These are phyloP conservation scores for Margaritifera margaritifera DNA, from an alignment of 2,888 invertebrate genomes.

Conservation along the genomic window DNA sequence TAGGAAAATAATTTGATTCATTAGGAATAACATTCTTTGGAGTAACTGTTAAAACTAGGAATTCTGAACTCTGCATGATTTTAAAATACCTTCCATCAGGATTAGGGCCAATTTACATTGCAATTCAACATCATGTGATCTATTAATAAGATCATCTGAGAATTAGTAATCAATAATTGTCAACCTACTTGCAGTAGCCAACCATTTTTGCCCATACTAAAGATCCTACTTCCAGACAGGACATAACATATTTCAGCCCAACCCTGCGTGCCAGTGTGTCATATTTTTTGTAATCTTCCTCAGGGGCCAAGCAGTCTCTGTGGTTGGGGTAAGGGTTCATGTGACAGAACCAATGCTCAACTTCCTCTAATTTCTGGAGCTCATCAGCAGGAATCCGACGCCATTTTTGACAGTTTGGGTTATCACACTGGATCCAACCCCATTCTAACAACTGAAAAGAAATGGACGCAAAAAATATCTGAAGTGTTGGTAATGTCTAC, in stretches of 20 bases:
- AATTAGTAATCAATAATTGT: no score
- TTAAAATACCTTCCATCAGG: no score
- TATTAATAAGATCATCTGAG: no score
- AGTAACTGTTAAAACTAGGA: no score
- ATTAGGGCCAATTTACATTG: no score
- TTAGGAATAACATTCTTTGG: no score
- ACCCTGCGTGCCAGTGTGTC: conserved; percentile 56
- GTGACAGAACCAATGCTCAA: conserved; percentile 59
- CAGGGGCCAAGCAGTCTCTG: conserved; percentile 53
- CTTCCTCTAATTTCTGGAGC: conserved; percentile 30
- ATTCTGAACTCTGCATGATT: no score
- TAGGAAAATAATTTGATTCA: no score
- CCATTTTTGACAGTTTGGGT: conserved; percentile 65
- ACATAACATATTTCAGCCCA: conserved; percentile 58
- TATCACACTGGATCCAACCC: conserved; percentile 69
- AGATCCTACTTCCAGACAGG: conserved; percentile 51
- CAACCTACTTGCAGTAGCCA: conserved; percentile 63
- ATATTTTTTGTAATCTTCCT: conserved; percentile 55
- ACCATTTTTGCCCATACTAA: conserved; percentile 67
- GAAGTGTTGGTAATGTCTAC: no score
- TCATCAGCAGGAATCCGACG: conserved; percentile 44
- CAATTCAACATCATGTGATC: no score
- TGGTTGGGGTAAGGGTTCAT: conserved; percentile 55
- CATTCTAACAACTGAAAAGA: conserved; percentile 47
- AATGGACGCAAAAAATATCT: background rate